These are phyloP conservation scores for Delichon dasypus DNA, from an alignment of 2,797 vertebrate genomes.

Conservation along the genomic window DNA sequence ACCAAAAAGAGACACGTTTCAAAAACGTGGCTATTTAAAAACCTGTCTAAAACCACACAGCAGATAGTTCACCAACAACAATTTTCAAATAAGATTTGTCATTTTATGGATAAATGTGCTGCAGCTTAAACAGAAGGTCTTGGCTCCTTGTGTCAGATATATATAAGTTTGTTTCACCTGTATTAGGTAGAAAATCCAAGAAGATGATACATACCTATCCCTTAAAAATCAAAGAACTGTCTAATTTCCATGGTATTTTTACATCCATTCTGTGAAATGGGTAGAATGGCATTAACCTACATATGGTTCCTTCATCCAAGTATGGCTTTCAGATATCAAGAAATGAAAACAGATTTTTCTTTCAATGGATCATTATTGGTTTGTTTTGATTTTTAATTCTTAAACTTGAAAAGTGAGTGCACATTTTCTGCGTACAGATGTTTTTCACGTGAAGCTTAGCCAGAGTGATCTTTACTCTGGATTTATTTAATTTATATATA, in stretches of 20 bases:
- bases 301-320: neutral
- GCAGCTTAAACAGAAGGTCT: neutral
- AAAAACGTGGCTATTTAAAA: neutral
- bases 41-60: fast-evolving
- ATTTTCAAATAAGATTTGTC: neutral
- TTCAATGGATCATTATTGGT: neutral
- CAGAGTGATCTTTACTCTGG: neutral
- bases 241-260: neutral
- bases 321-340: neutral
- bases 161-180: neutral
- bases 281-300: neutral
- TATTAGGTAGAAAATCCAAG: neutral
- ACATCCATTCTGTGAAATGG: neutral
- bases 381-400: neutral
- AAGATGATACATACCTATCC: neutral
- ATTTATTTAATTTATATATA: too few relatives aligned
- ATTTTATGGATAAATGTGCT: neutral
- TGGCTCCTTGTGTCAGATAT: neutral
- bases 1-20: neutral
- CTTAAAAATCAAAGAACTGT: neutral
- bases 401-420: neutral
- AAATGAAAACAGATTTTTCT: neutral
- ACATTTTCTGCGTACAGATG: neutral
- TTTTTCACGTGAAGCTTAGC: neutral
- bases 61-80: neutral